Evolutionary conservation across 64 coral and sea anemone species (phyloP), one percentile per base, ranked within the genome.

Genomic region (Hydrozoanthus tunicans): DNA sequence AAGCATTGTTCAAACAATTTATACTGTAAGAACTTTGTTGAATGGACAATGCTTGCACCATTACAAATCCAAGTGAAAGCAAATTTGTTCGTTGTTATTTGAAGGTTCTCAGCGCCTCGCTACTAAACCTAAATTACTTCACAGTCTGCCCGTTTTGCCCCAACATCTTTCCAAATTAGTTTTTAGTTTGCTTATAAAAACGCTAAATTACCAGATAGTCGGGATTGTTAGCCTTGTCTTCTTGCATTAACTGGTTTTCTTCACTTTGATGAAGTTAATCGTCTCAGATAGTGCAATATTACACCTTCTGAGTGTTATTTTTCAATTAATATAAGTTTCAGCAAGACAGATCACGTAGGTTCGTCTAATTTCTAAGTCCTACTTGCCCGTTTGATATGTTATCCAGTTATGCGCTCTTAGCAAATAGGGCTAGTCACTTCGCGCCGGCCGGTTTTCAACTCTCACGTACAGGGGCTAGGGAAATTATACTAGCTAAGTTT

Each of bases 121-220:
- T 59, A 59, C 5, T n/a, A 80, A 80, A 57, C 56, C 56, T 60
- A 62, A 58, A 79, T 11, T 57, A 80, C 9, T 9, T 80, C 14
- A 80, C 11, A 80, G 78, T 3, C 56, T 32, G 27, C 78, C 77
- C 20, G 78, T 32, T 80, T 80, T 80, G 57, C 78, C 7, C 7
- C 1, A 79, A n/a, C 14, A 79, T 79, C 77, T 79, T 78, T 79
- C 14, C 11, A 79, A 79, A 79, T 56, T 79, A 17, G 77, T 79
- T 79, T 79, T 56, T 51, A 79, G 56, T 80, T 80, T 25, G 78
- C 17, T 80, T 15, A 80, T 6, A 80, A 9, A 7, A 80, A 9
- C 7, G 78, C 78, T n/a, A 80, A 80, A 80, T 80, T 80, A 80
- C 78, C 56, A 80, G 78, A 80, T 24, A 59, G 59, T 79, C 58